phyloP scores from a whole-genome alignment of 2,797 vertebrate genomes.

The Pipistrellus kuhlii region DNA sequence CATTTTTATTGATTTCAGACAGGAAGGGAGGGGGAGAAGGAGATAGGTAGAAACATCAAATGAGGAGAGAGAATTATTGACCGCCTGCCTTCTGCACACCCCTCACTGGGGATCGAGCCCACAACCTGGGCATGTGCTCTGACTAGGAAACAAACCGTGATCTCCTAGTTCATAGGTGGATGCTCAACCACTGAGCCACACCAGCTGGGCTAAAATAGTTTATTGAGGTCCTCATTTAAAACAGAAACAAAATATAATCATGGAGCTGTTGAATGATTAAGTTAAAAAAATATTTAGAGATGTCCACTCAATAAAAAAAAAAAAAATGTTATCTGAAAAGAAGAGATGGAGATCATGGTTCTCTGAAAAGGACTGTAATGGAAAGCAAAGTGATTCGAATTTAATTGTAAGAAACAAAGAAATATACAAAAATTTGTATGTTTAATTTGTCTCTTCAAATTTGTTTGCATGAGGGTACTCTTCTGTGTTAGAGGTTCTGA shows the following conservation, averaged over 20 bases:
- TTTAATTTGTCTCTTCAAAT: slow-evolving; percentile 33
- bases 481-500: not conserved
- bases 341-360: not conserved
- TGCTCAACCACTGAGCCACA: no score
- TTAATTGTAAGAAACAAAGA: slow-evolving; percentile 37
- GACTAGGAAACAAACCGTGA: no score
- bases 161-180: no score
- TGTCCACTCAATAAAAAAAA: not conserved
- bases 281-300: not conserved
- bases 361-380: not conserved
- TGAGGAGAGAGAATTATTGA: no score
- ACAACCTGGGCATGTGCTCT: no score
- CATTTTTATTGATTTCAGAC: no score
- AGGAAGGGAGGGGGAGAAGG: no score
- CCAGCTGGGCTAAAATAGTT: not conserved
- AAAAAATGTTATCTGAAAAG: not conserved
- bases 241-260: not conserved
- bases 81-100: no score
- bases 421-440: not conserved
- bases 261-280: not conserved
- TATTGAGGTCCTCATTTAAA: slow-evolving; percentile 13
- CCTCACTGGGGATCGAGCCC: no score
- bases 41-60: no score
- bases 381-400: not conserved
- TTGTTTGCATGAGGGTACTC: not conserved